phyloP scores from a whole-genome alignment of 2,888 invertebrate species.

The Digitonthophagus gazella region DNA sequence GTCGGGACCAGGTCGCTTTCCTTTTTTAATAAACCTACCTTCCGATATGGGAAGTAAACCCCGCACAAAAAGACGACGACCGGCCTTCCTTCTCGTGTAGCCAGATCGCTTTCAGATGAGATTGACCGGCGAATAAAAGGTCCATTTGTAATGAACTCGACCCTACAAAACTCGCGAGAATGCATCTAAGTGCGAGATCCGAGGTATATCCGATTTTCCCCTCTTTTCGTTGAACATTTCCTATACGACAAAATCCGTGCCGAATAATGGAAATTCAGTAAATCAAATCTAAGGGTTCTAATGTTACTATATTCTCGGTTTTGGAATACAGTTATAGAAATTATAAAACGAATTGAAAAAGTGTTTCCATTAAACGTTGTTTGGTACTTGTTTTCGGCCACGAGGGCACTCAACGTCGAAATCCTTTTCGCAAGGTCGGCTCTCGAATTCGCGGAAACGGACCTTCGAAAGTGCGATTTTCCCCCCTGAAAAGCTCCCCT shows the following conservation, averaged over 20 bases:
- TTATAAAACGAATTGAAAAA: neutral
- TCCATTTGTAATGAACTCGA: constrained; percentile 52
- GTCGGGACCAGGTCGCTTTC: constrained; percentile 25
- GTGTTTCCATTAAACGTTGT: constrained; percentile 15
- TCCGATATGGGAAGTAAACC: constrained; percentile 38
- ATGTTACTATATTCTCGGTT: no score
- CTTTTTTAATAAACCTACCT: constrained; percentile 36
- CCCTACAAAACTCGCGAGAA: constrained; percentile 41
- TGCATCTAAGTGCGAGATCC: constrained; percentile 36
- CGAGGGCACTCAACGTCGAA: constrained; percentile 8
- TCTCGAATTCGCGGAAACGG: constrained; percentile 14
- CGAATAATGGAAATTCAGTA: no score
- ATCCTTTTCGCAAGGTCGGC: constrained; percentile 6
- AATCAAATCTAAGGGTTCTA: no score
- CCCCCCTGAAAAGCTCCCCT: neutral
- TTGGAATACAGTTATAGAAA: no score
- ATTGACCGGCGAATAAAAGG: constrained; percentile 51
- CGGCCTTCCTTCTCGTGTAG: constrained; percentile 43
- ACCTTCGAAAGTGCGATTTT: neutral
- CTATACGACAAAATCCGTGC: no score
- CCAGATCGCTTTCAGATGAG: constrained; percentile 50
- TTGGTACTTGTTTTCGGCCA: neutral
- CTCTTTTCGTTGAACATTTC: no score
- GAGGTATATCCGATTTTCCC: constrained; percentile 4
- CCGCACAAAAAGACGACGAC: constrained; percentile 44